A percentile compares a stretch with the other conserved stretches of the same genome.
These are phyloP conservation scores for Palloptera scutellata DNA, from an alignment of 2,888 invertebrate species.

Conservation along the genomic window DNA sequence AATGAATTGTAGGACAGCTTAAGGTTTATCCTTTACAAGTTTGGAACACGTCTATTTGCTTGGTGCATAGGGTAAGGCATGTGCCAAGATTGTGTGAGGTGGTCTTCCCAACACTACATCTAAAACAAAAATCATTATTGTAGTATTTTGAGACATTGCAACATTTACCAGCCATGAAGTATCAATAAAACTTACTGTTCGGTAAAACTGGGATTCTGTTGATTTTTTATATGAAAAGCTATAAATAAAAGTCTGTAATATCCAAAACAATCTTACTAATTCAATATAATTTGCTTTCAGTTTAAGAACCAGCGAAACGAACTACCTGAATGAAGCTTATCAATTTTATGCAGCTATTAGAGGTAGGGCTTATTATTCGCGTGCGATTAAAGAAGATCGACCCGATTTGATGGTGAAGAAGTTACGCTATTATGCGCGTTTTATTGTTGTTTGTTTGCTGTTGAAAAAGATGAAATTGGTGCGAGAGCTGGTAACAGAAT, in stretches of 20 bases:
- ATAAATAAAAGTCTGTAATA: neutral
- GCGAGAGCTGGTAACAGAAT: conserved; percentile 87
- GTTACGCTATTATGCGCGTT: conserved; percentile 91
- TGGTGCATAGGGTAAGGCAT: too few species aligned
- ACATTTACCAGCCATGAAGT: too few species aligned
- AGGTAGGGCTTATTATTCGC: conserved; percentile 91
- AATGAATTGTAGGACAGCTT: too few species aligned
- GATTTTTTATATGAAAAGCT: too few species aligned
- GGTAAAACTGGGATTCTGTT: too few species aligned
- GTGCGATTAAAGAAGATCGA: conserved; percentile 91
- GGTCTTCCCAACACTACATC: too few species aligned
- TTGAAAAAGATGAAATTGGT: conserved; percentile 93
- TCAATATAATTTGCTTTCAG: conserved; percentile 67
- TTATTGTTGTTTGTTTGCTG: conserved; percentile 94
- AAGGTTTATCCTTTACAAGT: too few species aligned
- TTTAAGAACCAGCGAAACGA: conserved; percentile 94
- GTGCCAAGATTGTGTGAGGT: too few species aligned
- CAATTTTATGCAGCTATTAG: conserved; percentile 96
- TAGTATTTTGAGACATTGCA: too few species aligned
- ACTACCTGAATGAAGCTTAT: conserved; percentile 94
- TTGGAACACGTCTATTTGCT: too few species aligned
- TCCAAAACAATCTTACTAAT: neutral
- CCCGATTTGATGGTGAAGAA: conserved; percentile 98
- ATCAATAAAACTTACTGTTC: conserved; percentile 5
- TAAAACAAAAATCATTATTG: too few species aligned